These are phyloP conservation scores for Pocota personata DNA, from an alignment of 2,888 invertebrate genomes.

Conservation along the genomic window DNA sequence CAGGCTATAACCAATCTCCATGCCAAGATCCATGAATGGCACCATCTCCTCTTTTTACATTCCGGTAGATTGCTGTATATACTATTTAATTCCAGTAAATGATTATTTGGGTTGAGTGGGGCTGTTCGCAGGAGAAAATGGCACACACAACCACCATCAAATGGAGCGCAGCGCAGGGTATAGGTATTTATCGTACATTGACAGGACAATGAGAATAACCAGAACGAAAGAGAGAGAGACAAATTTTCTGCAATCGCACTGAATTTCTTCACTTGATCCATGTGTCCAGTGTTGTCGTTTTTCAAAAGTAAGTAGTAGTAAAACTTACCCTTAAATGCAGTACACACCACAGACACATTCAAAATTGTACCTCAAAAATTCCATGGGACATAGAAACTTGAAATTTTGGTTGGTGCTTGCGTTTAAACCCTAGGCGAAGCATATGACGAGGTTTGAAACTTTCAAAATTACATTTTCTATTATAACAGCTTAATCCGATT, in stretches of 20 bases:
- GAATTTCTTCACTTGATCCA: conserved; percentile 48
- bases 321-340: too few relatives aligned
- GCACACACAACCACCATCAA: conserved; percentile 9
- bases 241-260: conserved; percentile 42
- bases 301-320: too few relatives aligned
- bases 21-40: conserved; percentile 54
- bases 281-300: too few relatives aligned
- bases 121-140: conserved; percentile 29
- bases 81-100: conserved; percentile 51
- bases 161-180: not conserved
- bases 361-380: too few relatives aligned
- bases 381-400: too few relatives aligned
- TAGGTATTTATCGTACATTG: conserved; percentile 42
- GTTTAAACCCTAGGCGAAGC: too few relatives aligned
- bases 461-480: too few relatives aligned
- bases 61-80: conserved; percentile 14
- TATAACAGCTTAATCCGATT: too few relatives aligned
- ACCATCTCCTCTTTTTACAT: conserved; percentile 15
- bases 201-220: conserved; percentile 7
- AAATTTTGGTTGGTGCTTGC: too few relatives aligned
- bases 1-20: not conserved
- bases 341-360: too few relatives aligned
- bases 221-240: not conserved
- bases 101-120: conserved; percentile 71
- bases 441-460: too few relatives aligned